These are phyloP conservation scores for Anguilla pacifica DNA, from an alignment of 2,797 vertebrate genomes.

Conservation along the genomic window DNA sequence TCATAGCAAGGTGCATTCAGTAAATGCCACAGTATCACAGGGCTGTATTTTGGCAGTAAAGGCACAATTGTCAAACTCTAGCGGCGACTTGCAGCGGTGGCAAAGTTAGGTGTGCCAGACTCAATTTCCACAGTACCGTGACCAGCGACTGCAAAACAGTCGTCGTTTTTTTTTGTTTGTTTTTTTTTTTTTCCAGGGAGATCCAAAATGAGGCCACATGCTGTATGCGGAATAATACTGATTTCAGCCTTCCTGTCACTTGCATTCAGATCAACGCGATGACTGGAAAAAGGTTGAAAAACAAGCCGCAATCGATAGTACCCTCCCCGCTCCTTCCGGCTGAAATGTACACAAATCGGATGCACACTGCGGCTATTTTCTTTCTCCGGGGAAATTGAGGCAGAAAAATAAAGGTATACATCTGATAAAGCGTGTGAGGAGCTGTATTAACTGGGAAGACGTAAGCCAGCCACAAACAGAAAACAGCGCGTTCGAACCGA, in stretches of 20 bases:
- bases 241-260: slow-evolving; percentile 10
- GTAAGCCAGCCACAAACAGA: background rate
- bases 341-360: slow-evolving; percentile 7
- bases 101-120: no score
- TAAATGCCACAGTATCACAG: background rate
- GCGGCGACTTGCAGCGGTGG: no score
- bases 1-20: background rate
- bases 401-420: background rate
- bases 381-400: background rate
- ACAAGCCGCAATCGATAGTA: slow-evolving; percentile 34
- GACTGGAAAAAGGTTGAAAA: slow-evolving; percentile 8
- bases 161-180: no score
- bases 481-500: background rate
- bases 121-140: no score
- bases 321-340: background rate
- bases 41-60: background rate
- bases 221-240: slow-evolving; percentile 4
- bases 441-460: background rate
- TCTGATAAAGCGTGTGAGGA: background rate
- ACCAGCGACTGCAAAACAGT: background rate
- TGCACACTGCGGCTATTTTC: background rate
- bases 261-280: slow-evolving; percentile 22
- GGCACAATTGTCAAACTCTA: no score
- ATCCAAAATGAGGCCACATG: background rate
- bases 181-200: background rate